A percentile compares a stretch with the other conserved stretches of the same genome.
These are phyloP conservation scores for Patiria pectinifera DNA, from an alignment of 53 echinoderm and acorn worm species.

Conservation along the genomic window DNA sequence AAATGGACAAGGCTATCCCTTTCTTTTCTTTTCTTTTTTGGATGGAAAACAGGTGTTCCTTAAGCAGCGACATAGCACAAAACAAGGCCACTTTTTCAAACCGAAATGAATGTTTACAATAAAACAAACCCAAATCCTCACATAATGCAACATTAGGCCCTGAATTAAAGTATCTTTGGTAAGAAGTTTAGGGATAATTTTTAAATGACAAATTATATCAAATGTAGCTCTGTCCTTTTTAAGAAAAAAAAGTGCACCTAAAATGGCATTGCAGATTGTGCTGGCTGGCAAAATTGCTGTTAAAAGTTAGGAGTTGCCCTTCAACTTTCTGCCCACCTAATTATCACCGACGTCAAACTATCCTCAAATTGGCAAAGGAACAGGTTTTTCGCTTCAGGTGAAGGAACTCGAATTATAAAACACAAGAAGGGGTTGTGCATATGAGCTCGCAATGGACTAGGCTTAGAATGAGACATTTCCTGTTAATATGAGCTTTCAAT, in stretches of 20 bases:
- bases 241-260: no score
- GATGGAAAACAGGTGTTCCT: no score
- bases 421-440: neutral
- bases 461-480: conserved; percentile 19
- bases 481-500: neutral
- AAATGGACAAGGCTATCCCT: neutral
- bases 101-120: no score
- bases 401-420: conserved; percentile 30
- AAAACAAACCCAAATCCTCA: no score
- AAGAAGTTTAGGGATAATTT: no score
- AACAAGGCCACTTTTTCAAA: no score
- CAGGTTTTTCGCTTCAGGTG: neutral
- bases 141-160: no score
- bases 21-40: no score
- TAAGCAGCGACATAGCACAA: no score
- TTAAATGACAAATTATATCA: no score
- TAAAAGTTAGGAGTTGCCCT: neutral
- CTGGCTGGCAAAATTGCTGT: neutral
- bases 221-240: no score
- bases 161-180: no score
- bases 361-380: neutral
- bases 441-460: neutral
- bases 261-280: neutral
- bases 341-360: neutral
- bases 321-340: neutral